Base-by-base conservation (phyloP, 2,113 vertebrate species). In the Chamaetylas fuelleborni region DNA sequence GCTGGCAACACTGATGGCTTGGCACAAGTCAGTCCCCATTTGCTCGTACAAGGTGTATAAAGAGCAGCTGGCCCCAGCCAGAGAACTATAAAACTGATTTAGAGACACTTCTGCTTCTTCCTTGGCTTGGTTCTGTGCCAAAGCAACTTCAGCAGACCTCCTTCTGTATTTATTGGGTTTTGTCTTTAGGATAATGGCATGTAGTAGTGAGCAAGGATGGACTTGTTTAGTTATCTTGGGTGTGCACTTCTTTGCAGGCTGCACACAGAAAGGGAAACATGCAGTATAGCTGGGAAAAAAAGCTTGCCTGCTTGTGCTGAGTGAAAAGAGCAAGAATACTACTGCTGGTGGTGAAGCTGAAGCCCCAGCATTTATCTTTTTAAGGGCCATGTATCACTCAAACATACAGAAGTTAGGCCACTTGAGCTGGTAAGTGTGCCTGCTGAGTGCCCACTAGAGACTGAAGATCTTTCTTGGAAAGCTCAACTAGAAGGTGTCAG, bases 371-470 rank as follows among this genome's bases (percentile, higher is more conserved):
- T 54, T 90, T 76, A 33, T 84, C 64, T 42, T 88, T 87, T 53
- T 79, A 57, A 86, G 85, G 38, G 50, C 72, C 62, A 16, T 54
- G 78, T 90, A 51, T 80, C 62, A 66, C 48, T 72, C 70, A 82
- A 3, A 73, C 77, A 57, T 73, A 47, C 33, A 38, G 42, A 91
- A 92, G 73, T 96, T 64, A 56, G 22, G 45, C 84, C 36, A 81
- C 78, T 93, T 87, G 58, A 93, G 79, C n/a, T 80, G 66, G 72
- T 65, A 42, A 76, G 61, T 88, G 57, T 69, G 50, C n/a, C 79
- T 83, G 66, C 54, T 91, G 48, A 96, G 66, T 67, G 48, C 70
- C 86, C 66, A 61, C 79, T 94, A 74, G 65, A 92, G 86, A 71
- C 8, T 95, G 62, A 86, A 67, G 61, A 28, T 69, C 65, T 79